Percentiles rank a stretch among this genome's conserved stretches.
Evolutionary conservation across 2,888 invertebrate species (phyloP).

Genomic region (Meiosimyza decipiens): DNA sequence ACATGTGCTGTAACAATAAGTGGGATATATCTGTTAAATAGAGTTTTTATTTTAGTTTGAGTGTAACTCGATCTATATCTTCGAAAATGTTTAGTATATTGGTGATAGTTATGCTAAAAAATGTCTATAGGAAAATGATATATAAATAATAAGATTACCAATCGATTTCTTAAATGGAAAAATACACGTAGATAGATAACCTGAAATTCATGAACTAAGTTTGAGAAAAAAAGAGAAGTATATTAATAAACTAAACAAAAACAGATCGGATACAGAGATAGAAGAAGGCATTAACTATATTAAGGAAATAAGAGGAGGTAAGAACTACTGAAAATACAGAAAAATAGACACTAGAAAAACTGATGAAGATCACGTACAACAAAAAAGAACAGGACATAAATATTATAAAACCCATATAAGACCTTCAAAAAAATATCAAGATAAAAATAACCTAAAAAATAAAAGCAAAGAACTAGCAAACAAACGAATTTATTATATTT

Average conservation of each 20-base stretch:
- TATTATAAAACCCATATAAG: constrained; percentile 43
- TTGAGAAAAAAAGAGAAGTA: constrained; percentile 37
- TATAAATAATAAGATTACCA: no score
- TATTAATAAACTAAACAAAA: constrained; percentile 38
- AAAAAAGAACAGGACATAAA: constrained; percentile 37
- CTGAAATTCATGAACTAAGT: constrained; percentile 37
- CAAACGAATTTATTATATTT: constrained; percentile 13
- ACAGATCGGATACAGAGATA: constrained; percentile 33
- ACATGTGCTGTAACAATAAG: no score
- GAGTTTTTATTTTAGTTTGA: no score
- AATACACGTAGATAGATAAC: constrained; percentile 39
- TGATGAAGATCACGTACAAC: constrained; percentile 40
- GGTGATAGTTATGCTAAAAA: no score
- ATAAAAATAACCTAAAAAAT: constrained; percentile 38
- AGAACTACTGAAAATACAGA: constrained; percentile 44
- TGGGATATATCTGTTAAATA: no score
- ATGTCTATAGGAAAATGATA: no score
- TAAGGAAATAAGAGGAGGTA: constrained; percentile 39
- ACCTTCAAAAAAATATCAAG: constrained; percentile 40
- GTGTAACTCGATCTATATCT: no score
- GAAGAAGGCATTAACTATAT: constrained; percentile 36
- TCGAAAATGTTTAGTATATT: no score
- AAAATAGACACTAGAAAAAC: constrained; percentile 36
- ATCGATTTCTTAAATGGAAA: constrained; percentile 45
- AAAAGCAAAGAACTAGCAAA: constrained; percentile 22